Evolutionary conservation across 1,140 invertebrate genomes (phyloP).

Genomic region (Lordiphosa collinella): DNA sequence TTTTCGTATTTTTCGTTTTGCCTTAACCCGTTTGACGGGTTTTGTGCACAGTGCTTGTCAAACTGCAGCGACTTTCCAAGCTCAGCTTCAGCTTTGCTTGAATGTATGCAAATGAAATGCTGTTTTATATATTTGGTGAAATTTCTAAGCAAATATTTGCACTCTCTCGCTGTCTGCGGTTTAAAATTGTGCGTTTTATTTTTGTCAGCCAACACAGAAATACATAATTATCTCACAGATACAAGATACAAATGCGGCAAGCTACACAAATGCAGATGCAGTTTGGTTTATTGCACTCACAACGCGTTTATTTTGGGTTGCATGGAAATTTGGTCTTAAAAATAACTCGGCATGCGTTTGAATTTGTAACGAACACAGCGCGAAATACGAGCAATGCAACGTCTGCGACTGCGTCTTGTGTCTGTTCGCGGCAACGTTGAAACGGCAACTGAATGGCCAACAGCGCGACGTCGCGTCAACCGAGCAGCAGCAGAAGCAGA

Average conservation of each 20-base stretch:
- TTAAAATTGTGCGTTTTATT: conserved; percentile 49
- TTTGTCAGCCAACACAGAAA: conserved; percentile 26
- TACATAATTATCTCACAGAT: conserved; percentile 35
- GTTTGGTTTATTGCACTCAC: conserved; percentile 54
- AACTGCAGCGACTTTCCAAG: conserved; percentile 49
- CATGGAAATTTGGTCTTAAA: conserved; percentile 52
- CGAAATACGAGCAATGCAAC: conserved; percentile 19
- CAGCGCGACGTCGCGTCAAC: not conserved
- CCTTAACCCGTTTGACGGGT: conserved; percentile 62
- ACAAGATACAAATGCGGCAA: conserved; percentile 21
- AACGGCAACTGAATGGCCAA: conserved; percentile 23
- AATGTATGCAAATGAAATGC: conserved; percentile 47
- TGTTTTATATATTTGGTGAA: conserved; percentile 25
- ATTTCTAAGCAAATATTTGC: conserved; percentile 69
- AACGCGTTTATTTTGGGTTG: conserved; percentile 41
- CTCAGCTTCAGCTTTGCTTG: conserved; percentile 1
- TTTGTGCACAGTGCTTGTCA: conserved; percentile 40
- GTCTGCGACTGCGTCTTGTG: not conserved
- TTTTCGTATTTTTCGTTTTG: no score
- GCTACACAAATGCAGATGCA: conserved; percentile 41
- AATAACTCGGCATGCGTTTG: conserved; percentile 63
- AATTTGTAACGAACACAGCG: conserved; percentile 60
- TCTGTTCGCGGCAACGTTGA: conserved; percentile 32
- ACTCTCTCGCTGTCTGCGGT: conserved; percentile 21
- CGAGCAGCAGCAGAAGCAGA: no score